These are phyloP conservation scores for Oxystoma pomonae DNA, from an alignment of 2,888 invertebrate species.

Conservation along the genomic window DNA sequence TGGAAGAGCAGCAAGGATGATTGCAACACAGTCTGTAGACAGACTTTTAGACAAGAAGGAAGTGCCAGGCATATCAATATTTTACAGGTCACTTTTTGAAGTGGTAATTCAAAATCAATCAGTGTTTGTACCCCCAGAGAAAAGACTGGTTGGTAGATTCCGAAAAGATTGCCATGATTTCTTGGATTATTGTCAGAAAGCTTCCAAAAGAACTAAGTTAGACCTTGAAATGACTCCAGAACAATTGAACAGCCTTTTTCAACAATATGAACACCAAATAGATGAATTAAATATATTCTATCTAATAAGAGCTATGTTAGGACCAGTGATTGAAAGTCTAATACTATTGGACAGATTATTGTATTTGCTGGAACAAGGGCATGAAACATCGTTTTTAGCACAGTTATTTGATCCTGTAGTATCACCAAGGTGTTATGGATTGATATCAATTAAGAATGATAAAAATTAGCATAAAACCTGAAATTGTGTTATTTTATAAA, in stretches of 20 bases:
- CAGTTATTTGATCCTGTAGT: constrained; percentile 78
- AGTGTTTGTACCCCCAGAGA: constrained; percentile 41
- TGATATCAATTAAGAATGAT: too few species aligned
- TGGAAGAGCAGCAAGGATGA: constrained; percentile 78
- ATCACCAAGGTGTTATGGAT: constrained; percentile 78
- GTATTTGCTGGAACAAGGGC: constrained; percentile 66
- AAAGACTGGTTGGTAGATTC: constrained; percentile 55
- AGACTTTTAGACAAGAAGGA: constrained; percentile 56
- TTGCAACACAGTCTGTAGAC: constrained; percentile 80
- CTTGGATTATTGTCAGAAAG: constrained; percentile 64
- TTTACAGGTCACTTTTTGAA: constrained; percentile 75
- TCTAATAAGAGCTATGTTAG: constrained; percentile 69
- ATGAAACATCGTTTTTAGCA: constrained; percentile 59
- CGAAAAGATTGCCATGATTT: constrained; percentile 56
- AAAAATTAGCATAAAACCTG: too few species aligned
- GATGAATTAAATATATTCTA: constrained; percentile 70
- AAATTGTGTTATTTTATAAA: too few species aligned
- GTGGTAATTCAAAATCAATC: constrained; percentile 51
- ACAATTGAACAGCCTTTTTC: constrained; percentile 47
- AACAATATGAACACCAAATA: constrained; percentile 46
- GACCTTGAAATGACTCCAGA: constrained; percentile 48
- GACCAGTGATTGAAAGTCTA: constrained; percentile 76
- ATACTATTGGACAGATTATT: constrained; percentile 78
- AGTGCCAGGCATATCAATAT: constrained; percentile 61
- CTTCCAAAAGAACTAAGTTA: constrained; percentile 59